Conservation (phyloP, 2,888 invertebrate species). For the Drosophila rubida region DNA sequence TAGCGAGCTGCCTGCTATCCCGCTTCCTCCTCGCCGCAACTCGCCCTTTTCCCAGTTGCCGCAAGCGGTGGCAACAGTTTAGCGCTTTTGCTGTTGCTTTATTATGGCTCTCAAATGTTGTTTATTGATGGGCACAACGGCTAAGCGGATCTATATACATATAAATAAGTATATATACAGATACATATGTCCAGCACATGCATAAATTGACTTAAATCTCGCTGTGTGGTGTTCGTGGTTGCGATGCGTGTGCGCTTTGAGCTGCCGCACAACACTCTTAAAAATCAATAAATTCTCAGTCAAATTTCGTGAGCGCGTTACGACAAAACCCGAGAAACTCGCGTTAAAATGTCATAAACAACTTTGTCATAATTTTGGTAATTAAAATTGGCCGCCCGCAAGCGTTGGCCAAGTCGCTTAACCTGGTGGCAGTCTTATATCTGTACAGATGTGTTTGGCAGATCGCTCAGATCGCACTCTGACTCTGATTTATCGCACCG, state of each 20-base stretch:
- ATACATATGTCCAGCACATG: conserved; percentile 25
- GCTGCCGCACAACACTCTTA: conserved; percentile 67
- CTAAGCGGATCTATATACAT: conserved; percentile 73
- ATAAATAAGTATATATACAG: conserved; percentile 38
- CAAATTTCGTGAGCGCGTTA: conserved; percentile 58
- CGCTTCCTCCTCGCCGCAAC: neutral
- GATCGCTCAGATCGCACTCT: conserved; percentile 41
- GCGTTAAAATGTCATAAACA: conserved; percentile 77
- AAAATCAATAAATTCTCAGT: conserved; percentile 77
- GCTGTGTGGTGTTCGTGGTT: conserved; percentile 7
- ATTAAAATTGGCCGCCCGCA: conserved; percentile 77
- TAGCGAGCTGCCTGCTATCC: conserved; percentile 42
- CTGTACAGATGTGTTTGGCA: conserved; percentile 12
- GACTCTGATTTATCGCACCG: conserved; percentile 71
- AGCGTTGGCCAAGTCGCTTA: conserved; percentile 34
- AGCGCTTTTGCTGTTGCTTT: conserved; percentile 62
- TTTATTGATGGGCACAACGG: conserved; percentile 74
- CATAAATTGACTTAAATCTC: conserved; percentile 36
- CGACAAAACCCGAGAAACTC: conserved; percentile 47
- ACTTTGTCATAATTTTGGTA: conserved; percentile 82
- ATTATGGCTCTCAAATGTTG: conserved; percentile 61
- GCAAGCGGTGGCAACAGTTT: conserved; percentile 68
- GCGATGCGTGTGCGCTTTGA: conserved; percentile 38
- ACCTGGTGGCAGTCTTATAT: neutral
- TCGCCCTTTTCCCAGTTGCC: conserved; percentile 15